phyloP scores from a whole-genome alignment of 2,797 vertebrate genomes.

The Microchirus variegatus region DNA sequence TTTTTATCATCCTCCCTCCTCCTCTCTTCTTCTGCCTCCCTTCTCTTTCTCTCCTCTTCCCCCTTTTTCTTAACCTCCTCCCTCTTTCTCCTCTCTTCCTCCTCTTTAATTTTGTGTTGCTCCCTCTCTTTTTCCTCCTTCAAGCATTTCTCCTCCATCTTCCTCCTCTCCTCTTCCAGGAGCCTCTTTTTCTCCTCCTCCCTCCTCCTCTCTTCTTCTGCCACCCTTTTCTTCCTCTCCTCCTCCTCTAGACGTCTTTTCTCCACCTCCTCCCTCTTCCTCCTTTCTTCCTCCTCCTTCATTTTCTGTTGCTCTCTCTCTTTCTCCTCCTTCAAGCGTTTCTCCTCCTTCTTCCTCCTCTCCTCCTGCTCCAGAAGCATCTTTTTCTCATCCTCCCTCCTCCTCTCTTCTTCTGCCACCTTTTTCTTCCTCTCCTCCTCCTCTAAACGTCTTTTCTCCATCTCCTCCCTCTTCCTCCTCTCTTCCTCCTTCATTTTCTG shows the following conservation, averaged over 20 bases:
- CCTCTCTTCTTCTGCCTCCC: constrained; percentile 2
- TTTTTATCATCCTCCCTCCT: background rate
- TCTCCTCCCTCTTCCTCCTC: constrained; percentile 25
- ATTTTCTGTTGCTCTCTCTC: background rate
- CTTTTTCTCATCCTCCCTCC: background rate
- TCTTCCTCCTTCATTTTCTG: constrained; percentile 44
- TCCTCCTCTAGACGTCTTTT: constrained; percentile 1
- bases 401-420: background rate
- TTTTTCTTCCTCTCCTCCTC: background rate
- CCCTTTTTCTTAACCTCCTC: constrained; percentile 9
- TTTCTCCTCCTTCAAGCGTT: background rate
- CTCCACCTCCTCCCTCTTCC: background rate
- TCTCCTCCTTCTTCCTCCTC: background rate
- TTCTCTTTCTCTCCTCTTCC: background rate
- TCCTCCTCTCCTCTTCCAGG: background rate
- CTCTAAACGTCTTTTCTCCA: constrained; percentile 21
- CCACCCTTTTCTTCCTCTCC: background rate
- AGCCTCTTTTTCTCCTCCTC: background rate
- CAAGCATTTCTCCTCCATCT: background rate
- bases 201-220: constrained; percentile 1
- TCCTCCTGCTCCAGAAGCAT: background rate
- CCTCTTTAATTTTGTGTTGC: background rate
- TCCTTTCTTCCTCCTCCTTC: background rate
- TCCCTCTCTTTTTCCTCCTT: background rate
- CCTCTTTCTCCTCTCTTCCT: background rate